These are phyloP conservation scores for Nannoperca australis DNA, from an alignment of 2,797 vertebrate genomes.

Conservation along the genomic window DNA sequence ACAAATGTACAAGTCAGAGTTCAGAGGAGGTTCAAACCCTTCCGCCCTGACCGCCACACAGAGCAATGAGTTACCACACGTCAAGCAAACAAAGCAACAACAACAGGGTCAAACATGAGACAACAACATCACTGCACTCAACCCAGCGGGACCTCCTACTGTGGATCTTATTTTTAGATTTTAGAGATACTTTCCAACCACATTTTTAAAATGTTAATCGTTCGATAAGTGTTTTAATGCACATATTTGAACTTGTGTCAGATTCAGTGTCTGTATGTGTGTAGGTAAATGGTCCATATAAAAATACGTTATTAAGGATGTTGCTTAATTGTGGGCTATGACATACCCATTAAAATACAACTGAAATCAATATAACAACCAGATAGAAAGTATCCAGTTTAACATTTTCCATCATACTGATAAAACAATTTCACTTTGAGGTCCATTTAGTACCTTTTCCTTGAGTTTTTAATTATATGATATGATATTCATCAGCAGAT, in stretches of 20 bases:
- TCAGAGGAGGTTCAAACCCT: constrained; percentile 32
- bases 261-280: not conserved
- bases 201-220: no score
- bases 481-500: not conserved
- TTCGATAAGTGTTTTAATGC: no score
- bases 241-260: no score
- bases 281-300: not conserved
- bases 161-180: not conserved
- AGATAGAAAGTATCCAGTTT: not conserved
- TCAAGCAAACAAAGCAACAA: constrained; percentile 29
- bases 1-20: constrained; percentile 28
- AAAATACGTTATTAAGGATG: not conserved
- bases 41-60: not conserved
- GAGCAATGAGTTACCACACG: not conserved
- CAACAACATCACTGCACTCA: not conserved
- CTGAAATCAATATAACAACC: not conserved
- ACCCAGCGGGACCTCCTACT: not conserved
- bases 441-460: not conserved
- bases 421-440: not conserved
- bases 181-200: not conserved
- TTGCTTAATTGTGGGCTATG: not conserved
- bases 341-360: no score
- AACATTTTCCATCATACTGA: not conserved
- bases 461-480: no score
- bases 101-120: not conserved